Evolutionary conservation across 37 sponge, comb jelly and placozoan species (phyloP).

Genomic region (Hexactinellida sp.): DNA sequence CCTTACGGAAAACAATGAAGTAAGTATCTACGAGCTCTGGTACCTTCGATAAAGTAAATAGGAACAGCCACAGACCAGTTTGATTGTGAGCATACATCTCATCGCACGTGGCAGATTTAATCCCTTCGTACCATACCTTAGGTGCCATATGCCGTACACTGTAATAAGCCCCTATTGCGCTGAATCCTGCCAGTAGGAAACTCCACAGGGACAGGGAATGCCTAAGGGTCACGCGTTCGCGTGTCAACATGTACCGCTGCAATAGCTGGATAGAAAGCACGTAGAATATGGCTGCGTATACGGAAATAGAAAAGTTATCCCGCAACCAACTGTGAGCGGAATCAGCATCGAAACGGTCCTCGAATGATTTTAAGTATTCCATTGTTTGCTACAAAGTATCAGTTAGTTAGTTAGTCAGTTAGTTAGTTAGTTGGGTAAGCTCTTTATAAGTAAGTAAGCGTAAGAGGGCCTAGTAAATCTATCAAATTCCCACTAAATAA

Average conservation of each 20-base stretch:
- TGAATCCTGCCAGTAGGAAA: not conserved
- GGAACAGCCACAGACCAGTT: constrained; percentile 59
- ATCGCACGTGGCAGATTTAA: not conserved
- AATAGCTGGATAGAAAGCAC: not conserved
- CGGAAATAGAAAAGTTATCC: not conserved
- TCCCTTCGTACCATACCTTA: not conserved
- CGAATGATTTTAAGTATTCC: not conserved
- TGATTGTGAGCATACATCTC: not conserved
- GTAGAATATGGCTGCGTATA: not conserved
- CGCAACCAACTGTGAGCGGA: not conserved
- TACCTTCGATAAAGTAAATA: constrained; percentile 71
- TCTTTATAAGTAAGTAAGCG: no score
- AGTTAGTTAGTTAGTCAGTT: no score
- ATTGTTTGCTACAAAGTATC: not conserved
- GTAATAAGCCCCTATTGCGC: not conserved
- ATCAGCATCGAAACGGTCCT: not conserved
- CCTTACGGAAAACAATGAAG: constrained; percentile 73
- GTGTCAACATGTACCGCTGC: not conserved
- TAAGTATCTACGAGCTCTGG: constrained; percentile 74
- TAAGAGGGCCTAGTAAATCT: no score
- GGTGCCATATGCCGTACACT: not conserved
- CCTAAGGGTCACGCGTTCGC: not conserved
- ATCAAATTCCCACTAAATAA: no score
- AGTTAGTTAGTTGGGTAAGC: no score
- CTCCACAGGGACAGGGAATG: not conserved